Conservation (phyloP, 1,140 invertebrate species). For the Neodiprion virginianus region DNA sequence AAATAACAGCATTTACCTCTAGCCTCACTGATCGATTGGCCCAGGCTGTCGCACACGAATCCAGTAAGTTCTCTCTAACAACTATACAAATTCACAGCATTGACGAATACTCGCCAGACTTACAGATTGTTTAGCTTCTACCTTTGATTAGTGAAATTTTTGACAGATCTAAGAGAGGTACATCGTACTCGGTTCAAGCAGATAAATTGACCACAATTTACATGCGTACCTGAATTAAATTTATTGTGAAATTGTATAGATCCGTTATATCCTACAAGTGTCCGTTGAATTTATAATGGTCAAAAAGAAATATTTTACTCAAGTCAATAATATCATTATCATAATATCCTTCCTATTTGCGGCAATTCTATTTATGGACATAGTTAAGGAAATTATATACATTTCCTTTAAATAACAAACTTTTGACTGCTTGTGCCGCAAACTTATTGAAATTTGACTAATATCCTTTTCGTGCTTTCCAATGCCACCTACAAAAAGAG, state of each 20-base stretch:
- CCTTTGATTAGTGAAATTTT: too few species aligned
- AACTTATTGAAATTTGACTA: not conserved
- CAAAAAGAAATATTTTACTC: not conserved
- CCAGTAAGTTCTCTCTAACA: constrained; percentile 35
- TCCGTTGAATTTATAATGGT: too few species aligned
- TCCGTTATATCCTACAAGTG: too few species aligned
- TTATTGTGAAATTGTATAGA: too few species aligned
- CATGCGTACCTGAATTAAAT: too few species aligned
- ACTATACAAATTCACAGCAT: too few species aligned
- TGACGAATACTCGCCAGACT: too few species aligned
- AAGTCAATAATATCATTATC: too few species aligned
- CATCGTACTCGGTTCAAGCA: too few species aligned
- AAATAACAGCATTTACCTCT: constrained; percentile 48
- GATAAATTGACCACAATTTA: too few species aligned
- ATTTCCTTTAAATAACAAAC: not conserved
- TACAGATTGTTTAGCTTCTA: too few species aligned
- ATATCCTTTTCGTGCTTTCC: constrained; percentile 1
- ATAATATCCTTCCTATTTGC: not conserved
- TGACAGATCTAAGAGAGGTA: too few species aligned
- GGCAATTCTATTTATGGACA: not conserved
- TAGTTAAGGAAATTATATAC: not conserved
- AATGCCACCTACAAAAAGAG: not conserved
- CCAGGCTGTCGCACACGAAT: constrained; percentile 55
- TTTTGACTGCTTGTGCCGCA: not conserved
- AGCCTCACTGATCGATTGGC: constrained; percentile 55